Base-by-base conservation (phyloP, 1,140 invertebrate species). In the Phenacoccus solenopsis region DNA sequence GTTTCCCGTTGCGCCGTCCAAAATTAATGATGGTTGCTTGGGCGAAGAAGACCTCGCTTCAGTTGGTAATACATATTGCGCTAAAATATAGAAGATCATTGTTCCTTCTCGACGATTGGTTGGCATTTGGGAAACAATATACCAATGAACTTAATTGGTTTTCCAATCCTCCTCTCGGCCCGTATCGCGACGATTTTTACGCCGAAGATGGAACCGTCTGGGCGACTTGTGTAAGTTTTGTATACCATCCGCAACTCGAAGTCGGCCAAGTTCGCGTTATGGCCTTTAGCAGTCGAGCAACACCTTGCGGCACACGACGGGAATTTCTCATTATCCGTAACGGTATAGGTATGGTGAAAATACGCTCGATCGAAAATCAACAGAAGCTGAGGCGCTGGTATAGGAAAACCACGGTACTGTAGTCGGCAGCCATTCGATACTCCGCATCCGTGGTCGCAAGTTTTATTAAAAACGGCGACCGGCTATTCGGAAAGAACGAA, bases 21-120 rank as follows among this genome's bases (percentile, higher is more conserved):
- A 64, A 64, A 64, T 64, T 64, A 64, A 64, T 64, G 59, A 64
- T 27, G 22, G 25, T 64, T 64, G 3, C 25, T 24, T 64, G 59
- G 59, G 59, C 59, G 59, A 64, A 64, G 25, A 64, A 64, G 59
- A 64, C 59, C 59, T 64, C 59, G 59, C n/a, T n/a, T n/a, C n/a
- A n/a, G n/a, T n/a, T n/a, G n/a, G 20, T 27, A 64, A 25, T 64
- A 64, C 16, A 64, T 24, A 13, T 10, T 10, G 21, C 59, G 25
- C 21, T 64, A 27, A 64, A 22, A n/a, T n/a, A n/a, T n/a, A n/a
- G n/a, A n/a, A 27, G 25, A 64, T 27, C 59, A 64, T 64, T 64
- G 59, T 64, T 64, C 59, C 20, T 64, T 64, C 25, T 64, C 59
- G 20, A 22, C 59, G 21, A 64, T 64, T 64, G 59, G 59, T 64